phyloP scores from a whole-genome alignment of 37 sponge, comb jelly and placozoan species.

The Bolinopsis microptera region DNA sequence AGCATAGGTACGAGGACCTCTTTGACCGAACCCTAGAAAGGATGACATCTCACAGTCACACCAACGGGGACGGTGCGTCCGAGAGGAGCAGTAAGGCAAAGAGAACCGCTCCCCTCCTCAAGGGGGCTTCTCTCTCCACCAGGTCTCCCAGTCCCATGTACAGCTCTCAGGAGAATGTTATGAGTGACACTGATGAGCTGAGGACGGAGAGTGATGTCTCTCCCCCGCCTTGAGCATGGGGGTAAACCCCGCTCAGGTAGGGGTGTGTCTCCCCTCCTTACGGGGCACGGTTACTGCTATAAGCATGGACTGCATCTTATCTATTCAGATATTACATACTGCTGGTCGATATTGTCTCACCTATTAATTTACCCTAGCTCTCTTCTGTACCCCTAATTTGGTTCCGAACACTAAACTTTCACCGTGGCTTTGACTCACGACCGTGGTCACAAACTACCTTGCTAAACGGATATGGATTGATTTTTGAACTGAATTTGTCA shows the following conservation, averaged over 20 bases:
- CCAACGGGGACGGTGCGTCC: not conserved
- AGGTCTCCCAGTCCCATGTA: constrained; percentile 58
- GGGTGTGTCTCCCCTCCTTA: not conserved
- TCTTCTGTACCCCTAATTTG: too few species aligned
- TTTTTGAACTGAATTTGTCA: too few species aligned
- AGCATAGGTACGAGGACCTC: constrained; percentile 25
- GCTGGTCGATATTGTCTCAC: not conserved
- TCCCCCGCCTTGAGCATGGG: constrained; percentile 1
- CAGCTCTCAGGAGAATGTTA: constrained; percentile 5
- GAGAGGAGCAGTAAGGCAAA: not conserved
- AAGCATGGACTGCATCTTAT: not conserved
- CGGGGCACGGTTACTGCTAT: not conserved
- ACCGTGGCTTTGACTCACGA: too few species aligned
- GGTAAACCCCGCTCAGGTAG: not conserved
- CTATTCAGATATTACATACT: not conserved
- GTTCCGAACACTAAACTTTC: too few species aligned
- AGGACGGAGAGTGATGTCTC: constrained; percentile 32
- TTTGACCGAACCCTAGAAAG: constrained; percentile 58
- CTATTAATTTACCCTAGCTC: too few species aligned
- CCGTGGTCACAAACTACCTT: too few species aligned
- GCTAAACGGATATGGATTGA: too few species aligned
- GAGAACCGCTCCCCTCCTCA: not conserved
- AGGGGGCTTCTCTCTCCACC: constrained; percentile 56
- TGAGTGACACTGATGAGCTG: constrained; percentile 59
- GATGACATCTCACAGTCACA: constrained; percentile 2